Conservation (phyloP, 1,140 invertebrate species). For the Microvelia longipes region DNA sequence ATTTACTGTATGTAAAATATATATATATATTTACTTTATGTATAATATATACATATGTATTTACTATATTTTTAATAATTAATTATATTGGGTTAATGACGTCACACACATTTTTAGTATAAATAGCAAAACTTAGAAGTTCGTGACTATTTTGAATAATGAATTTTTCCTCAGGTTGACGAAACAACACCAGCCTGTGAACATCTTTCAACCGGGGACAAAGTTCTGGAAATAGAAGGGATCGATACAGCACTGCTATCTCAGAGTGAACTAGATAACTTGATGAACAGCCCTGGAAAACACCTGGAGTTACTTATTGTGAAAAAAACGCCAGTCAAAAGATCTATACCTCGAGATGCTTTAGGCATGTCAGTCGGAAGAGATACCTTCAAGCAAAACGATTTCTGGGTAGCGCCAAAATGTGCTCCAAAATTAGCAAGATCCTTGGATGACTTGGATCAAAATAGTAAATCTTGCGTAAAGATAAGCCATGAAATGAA, state of each 20-base stretch:
- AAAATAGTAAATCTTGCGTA: constrained; percentile 2
- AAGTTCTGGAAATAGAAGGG: constrained; percentile 10
- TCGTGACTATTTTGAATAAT: too few species aligned
- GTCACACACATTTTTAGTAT: too few species aligned
- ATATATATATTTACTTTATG: too few species aligned
- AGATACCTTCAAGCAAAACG: neutral
- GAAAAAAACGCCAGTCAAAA: constrained; percentile 6
- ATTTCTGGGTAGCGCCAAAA: neutral
- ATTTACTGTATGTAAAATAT: too few species aligned
- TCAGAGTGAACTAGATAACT: constrained; percentile 1
- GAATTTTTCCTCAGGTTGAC: constrained; percentile 11
- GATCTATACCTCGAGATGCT: neutral
- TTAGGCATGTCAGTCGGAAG: neutral
- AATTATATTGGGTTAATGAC: too few species aligned
- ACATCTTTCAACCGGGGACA: constrained; percentile 4
- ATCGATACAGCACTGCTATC: constrained; percentile 8
- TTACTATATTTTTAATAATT: too few species aligned
- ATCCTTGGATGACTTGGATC: neutral
- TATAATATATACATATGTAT: too few species aligned
- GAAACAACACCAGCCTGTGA: constrained; percentile 1
- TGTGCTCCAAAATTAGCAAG: neutral
- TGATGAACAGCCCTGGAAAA: constrained; percentile 5
- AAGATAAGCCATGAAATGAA: neutral
- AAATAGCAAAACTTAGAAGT: too few species aligned
- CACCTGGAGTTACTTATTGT: constrained; percentile 8